A percentile compares a stretch with the other conserved stretches of the same genome.
Evolutionary conservation across 2,888 invertebrate genomes (phyloP).

Genomic region (Lepidonotus clava): DNA sequence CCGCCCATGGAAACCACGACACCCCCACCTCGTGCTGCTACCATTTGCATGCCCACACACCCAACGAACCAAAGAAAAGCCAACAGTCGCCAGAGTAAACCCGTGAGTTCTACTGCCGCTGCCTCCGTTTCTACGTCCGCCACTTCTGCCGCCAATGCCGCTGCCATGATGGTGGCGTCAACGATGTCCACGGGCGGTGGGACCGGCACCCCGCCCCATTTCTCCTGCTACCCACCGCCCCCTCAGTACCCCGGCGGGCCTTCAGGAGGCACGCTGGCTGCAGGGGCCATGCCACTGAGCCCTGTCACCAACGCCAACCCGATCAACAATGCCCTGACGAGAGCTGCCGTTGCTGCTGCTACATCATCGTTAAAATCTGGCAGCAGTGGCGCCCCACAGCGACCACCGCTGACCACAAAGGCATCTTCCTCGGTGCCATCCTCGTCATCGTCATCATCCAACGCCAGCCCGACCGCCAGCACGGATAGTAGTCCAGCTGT

Average conservation of each 20-base stretch:
- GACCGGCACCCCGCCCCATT: neutral
- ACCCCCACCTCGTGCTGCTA: neutral
- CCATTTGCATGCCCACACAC: neutral
- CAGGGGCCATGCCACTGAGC: too few species aligned
- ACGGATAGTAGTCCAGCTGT: slow-evolving; percentile 10
- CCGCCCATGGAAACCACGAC: neutral
- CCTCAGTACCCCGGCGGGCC: slow-evolving; percentile 46
- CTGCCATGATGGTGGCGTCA: neutral
- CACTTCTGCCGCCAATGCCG: neutral
- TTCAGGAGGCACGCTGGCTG: neutral
- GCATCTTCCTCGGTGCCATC: neutral
- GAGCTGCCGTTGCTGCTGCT: neutral
- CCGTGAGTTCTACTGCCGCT: slow-evolving; percentile 15
- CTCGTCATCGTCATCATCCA: neutral
- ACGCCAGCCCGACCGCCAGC: slow-evolving; percentile 30
- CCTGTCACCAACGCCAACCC: too few species aligned
- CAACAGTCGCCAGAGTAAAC: slow-evolving; percentile 1
- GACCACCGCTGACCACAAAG: neutral
- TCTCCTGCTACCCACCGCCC: slow-evolving; percentile 29
- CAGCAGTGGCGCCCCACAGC: neutral
- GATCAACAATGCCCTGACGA: too few species aligned
- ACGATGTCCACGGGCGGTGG: neutral
- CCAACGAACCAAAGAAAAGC: neutral
- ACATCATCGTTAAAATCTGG: neutral
- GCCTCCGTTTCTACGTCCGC: neutral